Evolutionary conservation across 1,140 invertebrate genomes (phyloP), one percentile per base, ranked within the genome.

Genomic region (Drosophila neocordata): DNA sequence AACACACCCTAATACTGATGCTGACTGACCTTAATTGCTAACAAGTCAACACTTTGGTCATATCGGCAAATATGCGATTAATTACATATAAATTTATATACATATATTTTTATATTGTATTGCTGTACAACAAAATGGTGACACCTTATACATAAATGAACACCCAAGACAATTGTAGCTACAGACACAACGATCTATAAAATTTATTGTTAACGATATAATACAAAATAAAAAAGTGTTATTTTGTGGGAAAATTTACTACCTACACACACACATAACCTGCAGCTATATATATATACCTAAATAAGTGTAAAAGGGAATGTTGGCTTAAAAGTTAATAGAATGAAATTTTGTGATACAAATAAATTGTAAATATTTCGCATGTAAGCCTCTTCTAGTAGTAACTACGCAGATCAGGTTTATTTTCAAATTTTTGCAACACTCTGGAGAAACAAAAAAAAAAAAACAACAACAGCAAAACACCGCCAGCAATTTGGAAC

Each of bases 161-260:
- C 77, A n/a, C 81, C 81, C 77, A 72, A 77, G 77, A 65, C 27
- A 7, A 6, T 31, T 31, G 27, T 6, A 31, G 4, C 4, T 69
- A 80, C 73, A 66, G 53, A 76, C 52, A 51, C 55, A 56, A 48
- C 31, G 53, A 70, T 12, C 72, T 38, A 69, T 65, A 78, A 75
- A 82, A 87, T 87, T 87, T 87, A 87, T 87, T 87, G 83, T 85
- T 85, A 71, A 69, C 81, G 73, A 85, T 73, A 85, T 85, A 85
- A 87, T 79, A 78, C 82, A 65, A 82, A n/a, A n/a, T n/a, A n/a
- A n/a, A n/a, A 75, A 81, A 78, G 61, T 82, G 73, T 69, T 74
- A 6, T 31, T 31, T 31, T 31, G 4, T 31, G 5, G 27, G 27
- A 31, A 31, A 31, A 31, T 72, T 73, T 57, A 52, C 44, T 67